Conservation (phyloP, 2,888 invertebrate species). For the Rugalucina vietnamica region DNA sequence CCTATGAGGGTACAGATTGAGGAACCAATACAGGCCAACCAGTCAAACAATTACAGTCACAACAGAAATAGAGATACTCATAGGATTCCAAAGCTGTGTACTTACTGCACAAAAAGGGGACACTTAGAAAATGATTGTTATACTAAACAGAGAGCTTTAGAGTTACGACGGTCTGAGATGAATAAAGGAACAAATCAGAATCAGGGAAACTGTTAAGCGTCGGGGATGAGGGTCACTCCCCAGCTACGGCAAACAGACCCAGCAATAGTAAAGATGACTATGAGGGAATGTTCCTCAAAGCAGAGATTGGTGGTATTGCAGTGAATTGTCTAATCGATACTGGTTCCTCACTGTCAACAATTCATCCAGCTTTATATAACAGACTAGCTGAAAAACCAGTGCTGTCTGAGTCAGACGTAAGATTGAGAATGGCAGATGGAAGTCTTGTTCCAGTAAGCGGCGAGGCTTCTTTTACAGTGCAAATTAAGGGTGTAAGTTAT, state of each 20-base stretch:
- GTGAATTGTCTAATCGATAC: slow-evolving; percentile 11
- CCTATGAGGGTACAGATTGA: background rate
- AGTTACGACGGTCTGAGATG: background rate
- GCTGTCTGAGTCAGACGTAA: background rate
- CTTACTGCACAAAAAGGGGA: background rate
- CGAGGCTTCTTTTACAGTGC: background rate
- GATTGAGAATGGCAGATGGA: slow-evolving; percentile 6
- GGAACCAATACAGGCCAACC: background rate
- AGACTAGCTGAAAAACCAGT: background rate
- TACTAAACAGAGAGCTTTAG: background rate
- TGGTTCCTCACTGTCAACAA: background rate
- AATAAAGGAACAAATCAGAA: background rate
- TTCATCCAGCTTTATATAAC: background rate
- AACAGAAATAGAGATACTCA: background rate
- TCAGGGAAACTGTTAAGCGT: slow-evolving; percentile 3
- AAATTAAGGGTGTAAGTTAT: background rate
- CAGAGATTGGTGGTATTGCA: background rate
- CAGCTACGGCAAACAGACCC: background rate
- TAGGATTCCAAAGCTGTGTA: background rate
- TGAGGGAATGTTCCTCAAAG: background rate
- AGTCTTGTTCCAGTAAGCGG: background rate
- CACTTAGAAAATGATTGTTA: background rate
- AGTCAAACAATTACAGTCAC: background rate
- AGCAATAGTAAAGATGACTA: background rate
- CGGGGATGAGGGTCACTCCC: slow-evolving; percentile 3